Evolutionary conservation across 2,888 invertebrate species (phyloP).

Genomic region (Malthinus flaveolus): DNA sequence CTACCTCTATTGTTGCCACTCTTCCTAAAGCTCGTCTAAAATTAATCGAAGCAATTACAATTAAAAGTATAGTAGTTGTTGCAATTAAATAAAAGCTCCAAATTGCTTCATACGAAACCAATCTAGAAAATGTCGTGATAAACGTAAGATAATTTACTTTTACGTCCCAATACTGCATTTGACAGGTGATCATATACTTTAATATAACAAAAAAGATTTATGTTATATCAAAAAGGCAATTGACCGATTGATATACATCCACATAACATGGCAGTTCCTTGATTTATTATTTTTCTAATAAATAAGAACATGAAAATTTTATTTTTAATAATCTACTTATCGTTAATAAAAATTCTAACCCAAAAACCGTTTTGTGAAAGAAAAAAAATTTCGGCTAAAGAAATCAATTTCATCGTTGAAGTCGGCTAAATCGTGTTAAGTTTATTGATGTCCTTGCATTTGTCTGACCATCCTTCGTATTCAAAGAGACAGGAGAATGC

Average conservation of each 20-base stretch:
- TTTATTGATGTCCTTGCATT: slow-evolving; percentile 48
- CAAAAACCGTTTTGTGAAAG: background rate
- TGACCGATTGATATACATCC: background rate
- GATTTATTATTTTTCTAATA: background rate
- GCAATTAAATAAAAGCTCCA: no score
- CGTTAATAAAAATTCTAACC: no score
- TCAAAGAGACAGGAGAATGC: slow-evolving; percentile 40
- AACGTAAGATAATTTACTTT: background rate
- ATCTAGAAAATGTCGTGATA: background rate
- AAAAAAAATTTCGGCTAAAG: background rate
- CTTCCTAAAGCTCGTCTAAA: no score
- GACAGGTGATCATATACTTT: background rate
- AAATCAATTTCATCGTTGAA: slow-evolving; percentile 42
- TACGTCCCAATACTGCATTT: background rate
- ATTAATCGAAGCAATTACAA: no score
- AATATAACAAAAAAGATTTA: background rate
- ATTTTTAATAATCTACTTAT: no score
- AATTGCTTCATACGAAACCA: no score
- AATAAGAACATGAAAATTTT: background rate
- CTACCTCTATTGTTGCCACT: no score
- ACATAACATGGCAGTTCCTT: no score
- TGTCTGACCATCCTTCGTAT: slow-evolving; percentile 36
- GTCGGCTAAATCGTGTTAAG: slow-evolving; percentile 41
- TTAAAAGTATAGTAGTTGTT: no score
- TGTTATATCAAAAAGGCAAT: background rate